Evolutionary conservation across 1,140 invertebrate genomes (phyloP).

Genomic region (Pseudomyrmex flavicornis): DNA sequence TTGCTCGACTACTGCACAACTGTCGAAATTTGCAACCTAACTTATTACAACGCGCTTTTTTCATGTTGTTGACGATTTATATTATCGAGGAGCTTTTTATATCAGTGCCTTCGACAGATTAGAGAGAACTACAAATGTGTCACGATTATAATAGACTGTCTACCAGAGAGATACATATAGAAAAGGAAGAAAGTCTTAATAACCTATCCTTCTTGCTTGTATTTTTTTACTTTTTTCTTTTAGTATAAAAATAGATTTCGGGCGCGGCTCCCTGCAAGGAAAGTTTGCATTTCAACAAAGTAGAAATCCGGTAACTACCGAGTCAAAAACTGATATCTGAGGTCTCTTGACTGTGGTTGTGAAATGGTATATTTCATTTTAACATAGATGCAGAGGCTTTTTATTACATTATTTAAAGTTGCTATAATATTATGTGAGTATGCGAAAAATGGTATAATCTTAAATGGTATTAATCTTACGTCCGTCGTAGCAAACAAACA

Average conservation of each 20-base stretch:
- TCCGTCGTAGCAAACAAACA: neutral
- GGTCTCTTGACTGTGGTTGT: neutral
- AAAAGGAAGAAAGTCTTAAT: neutral
- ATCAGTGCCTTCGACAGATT: constrained; percentile 28
- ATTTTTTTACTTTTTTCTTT: constrained; percentile 53
- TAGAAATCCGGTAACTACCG: neutral
- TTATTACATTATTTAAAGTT: constrained; percentile 42
- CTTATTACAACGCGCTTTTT: neutral
- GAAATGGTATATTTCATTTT: constrained; percentile 23
- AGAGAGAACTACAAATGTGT: constrained; percentile 47
- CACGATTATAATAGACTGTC: constrained; percentile 17
- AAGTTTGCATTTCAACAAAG: neutral
- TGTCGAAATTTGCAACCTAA: neutral
- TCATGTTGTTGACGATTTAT: constrained; percentile 8
- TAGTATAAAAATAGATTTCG: constrained; percentile 82
- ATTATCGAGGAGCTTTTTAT: constrained; percentile 25
- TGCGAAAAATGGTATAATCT: constrained; percentile 21
- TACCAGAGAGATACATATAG: constrained; percentile 19
- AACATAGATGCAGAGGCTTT: constrained; percentile 28
- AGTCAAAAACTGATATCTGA: neutral
- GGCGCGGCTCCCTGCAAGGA: constrained; percentile 68
- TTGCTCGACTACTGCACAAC: too few species aligned
- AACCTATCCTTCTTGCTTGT: constrained; percentile 9
- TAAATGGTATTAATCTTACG: too few species aligned
- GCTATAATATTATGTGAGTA: constrained; percentile 22